Evolutionary conservation across 2,888 invertebrate genomes (phyloP).

Genomic region (Epirrita christyi): DNA sequence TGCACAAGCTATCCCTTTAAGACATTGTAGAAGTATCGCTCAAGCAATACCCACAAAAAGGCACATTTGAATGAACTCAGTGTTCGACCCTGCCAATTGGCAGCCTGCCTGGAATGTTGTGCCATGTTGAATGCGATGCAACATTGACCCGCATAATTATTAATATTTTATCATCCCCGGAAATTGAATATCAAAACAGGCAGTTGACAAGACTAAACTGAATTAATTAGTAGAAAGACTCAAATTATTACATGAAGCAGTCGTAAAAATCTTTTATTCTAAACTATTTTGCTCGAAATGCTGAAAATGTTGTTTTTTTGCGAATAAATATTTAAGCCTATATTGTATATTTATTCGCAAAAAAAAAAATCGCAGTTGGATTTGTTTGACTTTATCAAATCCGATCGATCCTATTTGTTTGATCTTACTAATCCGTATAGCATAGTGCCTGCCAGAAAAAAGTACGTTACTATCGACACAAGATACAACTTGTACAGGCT

Average conservation of each 20-base stretch:
- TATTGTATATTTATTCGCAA: no score
- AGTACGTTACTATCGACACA: slow-evolving; percentile 9
- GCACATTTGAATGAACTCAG: not conserved
- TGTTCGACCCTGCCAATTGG: slow-evolving; percentile 13
- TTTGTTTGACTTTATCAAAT: no score
- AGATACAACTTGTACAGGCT: slow-evolving; percentile 27
- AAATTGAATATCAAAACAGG: slow-evolving; percentile 24
- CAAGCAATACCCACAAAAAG: slow-evolving; percentile 9
- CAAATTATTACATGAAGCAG: no score
- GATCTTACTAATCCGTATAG: no score
- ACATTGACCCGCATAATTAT: slow-evolving; percentile 18
- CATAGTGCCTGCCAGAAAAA: no score
- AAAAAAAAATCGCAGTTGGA: no score
- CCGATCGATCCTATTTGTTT: no score
- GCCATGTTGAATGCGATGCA: not conserved
- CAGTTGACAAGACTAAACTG: slow-evolving; percentile 1
- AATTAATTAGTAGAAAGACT: no score
- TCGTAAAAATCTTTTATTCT: no score
- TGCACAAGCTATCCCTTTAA: not conserved
- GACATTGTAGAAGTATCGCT: slow-evolving; percentile 4
- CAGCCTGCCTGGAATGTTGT: slow-evolving; percentile 8
- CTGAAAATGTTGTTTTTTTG: no score
- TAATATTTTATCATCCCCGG: slow-evolving; percentile 21
- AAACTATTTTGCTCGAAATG: no score
- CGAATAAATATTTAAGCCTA: no score